Percentiles rank a stretch among this genome's conserved stretches.
phyloP scores from a whole-genome alignment of 2,888 invertebrate genomes.

The Pristionchus fissidentatus region DNA sequence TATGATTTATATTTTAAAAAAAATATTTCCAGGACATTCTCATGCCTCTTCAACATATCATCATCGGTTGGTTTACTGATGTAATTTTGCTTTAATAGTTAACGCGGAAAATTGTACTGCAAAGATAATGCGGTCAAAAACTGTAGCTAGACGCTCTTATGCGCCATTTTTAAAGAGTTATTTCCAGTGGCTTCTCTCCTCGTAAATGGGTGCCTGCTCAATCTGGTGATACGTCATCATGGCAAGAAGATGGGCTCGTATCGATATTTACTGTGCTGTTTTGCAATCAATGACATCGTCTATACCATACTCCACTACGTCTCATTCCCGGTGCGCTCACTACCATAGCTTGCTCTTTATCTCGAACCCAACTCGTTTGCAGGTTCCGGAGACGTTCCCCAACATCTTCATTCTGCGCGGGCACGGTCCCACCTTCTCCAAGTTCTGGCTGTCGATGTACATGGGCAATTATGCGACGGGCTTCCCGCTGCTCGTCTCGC shows the following conservation, averaged over 20 bases:
- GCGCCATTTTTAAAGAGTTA: neutral
- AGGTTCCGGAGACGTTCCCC: conserved; percentile 27
- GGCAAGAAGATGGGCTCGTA: conserved; percentile 28
- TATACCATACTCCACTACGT: conserved; percentile 38
- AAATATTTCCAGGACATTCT: neutral
- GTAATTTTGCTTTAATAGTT: neutral
- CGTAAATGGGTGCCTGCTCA: conserved; percentile 8
- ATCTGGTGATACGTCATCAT: neutral
- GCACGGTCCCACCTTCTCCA: neutral
- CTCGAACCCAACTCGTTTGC: neutral
- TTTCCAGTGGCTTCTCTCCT: neutral
- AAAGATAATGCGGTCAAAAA: too few species aligned
- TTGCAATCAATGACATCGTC: conserved; percentile 29
- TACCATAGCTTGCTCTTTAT: too few species aligned
- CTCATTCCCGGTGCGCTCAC: neutral
- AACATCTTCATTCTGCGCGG: conserved; percentile 13
- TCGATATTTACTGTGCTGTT: conserved; percentile 35
- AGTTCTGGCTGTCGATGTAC: conserved; percentile 15
- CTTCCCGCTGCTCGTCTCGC: conserved; percentile 1
- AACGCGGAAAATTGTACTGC: too few species aligned
- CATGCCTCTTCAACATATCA: conserved; percentile 1
- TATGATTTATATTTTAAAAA: neutral
- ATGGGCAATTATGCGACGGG: conserved; percentile 23
- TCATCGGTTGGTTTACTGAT: neutral
- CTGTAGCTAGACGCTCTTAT: too few species aligned